These are phyloP conservation scores for Meloidogyne hapla DNA, from an alignment of 1,140 invertebrate genomes.

Conservation along the genomic window DNA sequence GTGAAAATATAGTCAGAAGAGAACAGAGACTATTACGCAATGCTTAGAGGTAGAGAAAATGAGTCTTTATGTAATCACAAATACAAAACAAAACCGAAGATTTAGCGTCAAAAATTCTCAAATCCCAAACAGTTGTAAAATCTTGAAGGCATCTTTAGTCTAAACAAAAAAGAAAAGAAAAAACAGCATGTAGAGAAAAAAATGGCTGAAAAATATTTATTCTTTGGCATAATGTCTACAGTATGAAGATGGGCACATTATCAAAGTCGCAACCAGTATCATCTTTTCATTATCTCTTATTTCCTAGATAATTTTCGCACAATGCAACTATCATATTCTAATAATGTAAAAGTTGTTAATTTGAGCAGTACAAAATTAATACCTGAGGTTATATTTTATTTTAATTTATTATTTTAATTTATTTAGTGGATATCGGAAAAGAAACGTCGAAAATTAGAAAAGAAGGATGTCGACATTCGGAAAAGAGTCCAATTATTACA, in stretches of 20 bases:
- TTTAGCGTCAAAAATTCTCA: too few species aligned
- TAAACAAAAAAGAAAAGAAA: not conserved
- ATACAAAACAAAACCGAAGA: too few species aligned
- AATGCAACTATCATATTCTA: conserved; percentile 70
- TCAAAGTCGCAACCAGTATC: too few species aligned
- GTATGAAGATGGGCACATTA: not conserved
- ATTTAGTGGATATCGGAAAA: conserved; percentile 86
- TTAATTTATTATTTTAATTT: conserved; percentile 39
- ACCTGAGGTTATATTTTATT: conserved; percentile 77
- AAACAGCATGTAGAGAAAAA: not conserved
- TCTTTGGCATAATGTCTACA: not conserved
- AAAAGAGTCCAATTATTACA: conserved; percentile 91
- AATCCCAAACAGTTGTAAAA: too few species aligned
- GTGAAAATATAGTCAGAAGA: too few species aligned
- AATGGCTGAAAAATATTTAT: not conserved
- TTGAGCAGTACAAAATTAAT: conserved; percentile 90
- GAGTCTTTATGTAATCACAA: too few species aligned
- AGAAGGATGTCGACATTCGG: conserved; percentile 85
- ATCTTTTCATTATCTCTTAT: too few species aligned
- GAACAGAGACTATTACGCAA: too few species aligned
- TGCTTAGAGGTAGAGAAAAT: too few species aligned
- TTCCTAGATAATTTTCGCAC: conserved; percentile 14
- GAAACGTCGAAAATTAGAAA: conserved; percentile 79
- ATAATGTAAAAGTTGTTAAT: conserved; percentile 97
- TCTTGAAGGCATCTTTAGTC: not conserved